A percentile compares a stretch with the other conserved stretches of the same genome.
Conservation (phyloP, 2,113 vertebrate genomes). For the Vicugna pacos region DNA sequence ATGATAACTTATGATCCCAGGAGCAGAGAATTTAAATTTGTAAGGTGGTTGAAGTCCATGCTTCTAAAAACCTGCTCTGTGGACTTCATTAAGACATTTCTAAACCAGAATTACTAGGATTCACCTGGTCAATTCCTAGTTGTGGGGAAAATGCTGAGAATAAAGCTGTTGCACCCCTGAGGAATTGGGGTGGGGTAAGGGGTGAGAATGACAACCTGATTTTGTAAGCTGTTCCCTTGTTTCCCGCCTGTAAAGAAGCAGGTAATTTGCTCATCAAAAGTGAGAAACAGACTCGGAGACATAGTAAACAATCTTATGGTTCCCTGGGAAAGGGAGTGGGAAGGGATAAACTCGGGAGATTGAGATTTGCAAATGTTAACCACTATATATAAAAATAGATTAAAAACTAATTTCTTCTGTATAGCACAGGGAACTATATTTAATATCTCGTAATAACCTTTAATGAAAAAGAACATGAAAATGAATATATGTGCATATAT, state of each 20-base stretch:
- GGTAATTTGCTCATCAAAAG: background rate
- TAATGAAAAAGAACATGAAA: too few species aligned
- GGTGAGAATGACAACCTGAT: background rate
- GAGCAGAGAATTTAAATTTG: background rate
- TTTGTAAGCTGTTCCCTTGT: background rate
- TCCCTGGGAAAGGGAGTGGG: too few species aligned
- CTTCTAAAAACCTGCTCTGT: background rate
- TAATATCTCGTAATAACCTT: too few species aligned
- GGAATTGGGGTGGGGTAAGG: background rate
- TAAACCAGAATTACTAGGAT: background rate
- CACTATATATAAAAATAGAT: too few species aligned
- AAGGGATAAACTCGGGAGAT: too few species aligned
- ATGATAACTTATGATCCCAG: background rate
- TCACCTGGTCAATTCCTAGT: background rate
- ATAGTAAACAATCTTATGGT: too few species aligned
- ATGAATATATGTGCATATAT: too few species aligned
- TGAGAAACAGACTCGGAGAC: background rate
- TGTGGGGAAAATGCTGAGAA: background rate
- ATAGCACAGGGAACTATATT: too few species aligned
- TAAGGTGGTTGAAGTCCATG: background rate
- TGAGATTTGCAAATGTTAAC: too few species aligned
- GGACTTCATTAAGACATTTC: slow-evolving; percentile 17
- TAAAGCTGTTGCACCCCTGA: background rate
- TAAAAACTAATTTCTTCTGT: too few species aligned
- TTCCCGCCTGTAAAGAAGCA: background rate